phyloP scores from a whole-genome alignment of 2,797 vertebrate genomes.

The Poeciliopsis turneri region DNA sequence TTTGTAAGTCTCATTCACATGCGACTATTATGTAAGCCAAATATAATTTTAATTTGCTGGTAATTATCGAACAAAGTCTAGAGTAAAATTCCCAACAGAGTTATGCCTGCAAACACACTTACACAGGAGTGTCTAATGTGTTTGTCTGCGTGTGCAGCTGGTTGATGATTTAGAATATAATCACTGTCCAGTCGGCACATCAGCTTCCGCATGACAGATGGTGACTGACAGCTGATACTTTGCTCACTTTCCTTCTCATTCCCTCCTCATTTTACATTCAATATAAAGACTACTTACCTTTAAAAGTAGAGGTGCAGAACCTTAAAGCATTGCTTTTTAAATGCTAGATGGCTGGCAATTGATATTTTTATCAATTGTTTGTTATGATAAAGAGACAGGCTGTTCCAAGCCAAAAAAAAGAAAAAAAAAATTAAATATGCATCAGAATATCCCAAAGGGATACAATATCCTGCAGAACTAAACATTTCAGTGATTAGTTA shows the following conservation, averaged over 20 bases:
- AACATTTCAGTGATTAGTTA: neutral
- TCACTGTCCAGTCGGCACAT: slow-evolving; percentile 5
- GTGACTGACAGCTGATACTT: slow-evolving; percentile 36
- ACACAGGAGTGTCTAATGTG: neutral
- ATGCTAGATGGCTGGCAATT: neutral
- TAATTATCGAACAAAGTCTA: slow-evolving; percentile 5
- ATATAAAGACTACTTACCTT: neutral
- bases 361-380: neutral
- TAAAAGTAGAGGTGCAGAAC: neutral
- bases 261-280: neutral
- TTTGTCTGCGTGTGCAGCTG: slow-evolving; percentile 5
- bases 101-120: neutral
- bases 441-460: neutral
- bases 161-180: slow-evolving; percentile 3
- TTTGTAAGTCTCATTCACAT: slow-evolving; percentile 1
- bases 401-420: neutral
- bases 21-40: neutral
- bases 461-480: neutral
- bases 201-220: slow-evolving; percentile 13
- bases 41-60: slow-evolving; percentile 12
- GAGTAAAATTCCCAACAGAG: neutral
- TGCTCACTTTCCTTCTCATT: neutral
- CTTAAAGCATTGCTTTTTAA: neutral
- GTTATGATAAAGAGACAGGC: neutral
- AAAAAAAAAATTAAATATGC: neutral